Conservation (phyloP, 2,797 vertebrate genomes). For the Enoplosus armatus region DNA sequence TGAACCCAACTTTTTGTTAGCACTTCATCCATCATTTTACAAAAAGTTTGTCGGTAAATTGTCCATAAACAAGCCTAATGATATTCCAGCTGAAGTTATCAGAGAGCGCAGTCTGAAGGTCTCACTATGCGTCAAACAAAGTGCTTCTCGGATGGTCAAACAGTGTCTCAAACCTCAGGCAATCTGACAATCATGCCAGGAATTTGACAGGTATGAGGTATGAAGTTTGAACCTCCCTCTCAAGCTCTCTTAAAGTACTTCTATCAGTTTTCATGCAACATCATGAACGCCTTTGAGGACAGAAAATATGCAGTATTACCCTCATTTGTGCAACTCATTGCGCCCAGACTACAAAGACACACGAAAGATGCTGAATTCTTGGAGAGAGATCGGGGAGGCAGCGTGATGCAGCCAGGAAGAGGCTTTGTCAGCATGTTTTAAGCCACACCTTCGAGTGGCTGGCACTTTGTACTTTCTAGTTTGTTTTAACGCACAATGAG, state of each 20-base stretch:
- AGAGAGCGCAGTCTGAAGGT: conserved; percentile 1
- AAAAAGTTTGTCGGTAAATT: conserved; percentile 48
- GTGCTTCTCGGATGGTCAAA: background rate
- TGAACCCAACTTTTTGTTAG: conserved; percentile 33
- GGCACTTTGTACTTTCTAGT: background rate
- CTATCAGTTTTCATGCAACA: background rate
- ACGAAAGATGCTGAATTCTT: background rate
- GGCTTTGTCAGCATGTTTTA: background rate
- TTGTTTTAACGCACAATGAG: conserved; percentile 12
- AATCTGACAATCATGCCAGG: background rate
- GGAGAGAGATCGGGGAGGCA: background rate
- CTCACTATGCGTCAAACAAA: conserved; percentile 14
- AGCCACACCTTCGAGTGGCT: background rate
- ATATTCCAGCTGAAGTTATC: conserved; percentile 27
- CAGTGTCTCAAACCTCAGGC: background rate
- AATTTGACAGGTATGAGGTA: background rate
- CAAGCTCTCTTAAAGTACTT: background rate
- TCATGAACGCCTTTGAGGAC: background rate
- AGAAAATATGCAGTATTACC: conserved; percentile 1
- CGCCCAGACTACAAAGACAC: background rate
- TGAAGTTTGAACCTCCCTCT: conserved; percentile 9
- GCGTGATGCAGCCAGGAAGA: conserved; percentile 1
- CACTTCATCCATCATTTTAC: conserved; percentile 47
- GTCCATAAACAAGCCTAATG: conserved; percentile 37
- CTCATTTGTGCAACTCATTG: background rate